phyloP scores from a whole-genome alignment of 2,113 vertebrate species.

The Ictalurus furcatus region DNA sequence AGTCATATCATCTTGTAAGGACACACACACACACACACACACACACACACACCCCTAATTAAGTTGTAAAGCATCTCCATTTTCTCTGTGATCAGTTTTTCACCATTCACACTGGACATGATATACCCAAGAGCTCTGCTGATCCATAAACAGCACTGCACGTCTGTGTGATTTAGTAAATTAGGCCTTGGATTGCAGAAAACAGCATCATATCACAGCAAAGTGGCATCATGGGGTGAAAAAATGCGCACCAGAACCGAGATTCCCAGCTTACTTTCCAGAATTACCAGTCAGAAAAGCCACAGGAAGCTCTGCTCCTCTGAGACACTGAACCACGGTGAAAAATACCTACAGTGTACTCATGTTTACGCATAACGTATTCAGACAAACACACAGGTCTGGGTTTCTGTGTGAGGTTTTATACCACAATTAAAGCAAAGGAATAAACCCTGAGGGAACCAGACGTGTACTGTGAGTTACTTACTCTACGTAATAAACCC shows the following conservation, averaged over 20 bases:
- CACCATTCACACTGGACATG: background rate
- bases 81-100: background rate
- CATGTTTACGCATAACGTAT: constrained; percentile 52
- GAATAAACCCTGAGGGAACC: constrained; percentile 58
- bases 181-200: constrained; percentile 17
- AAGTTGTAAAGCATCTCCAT: background rate
- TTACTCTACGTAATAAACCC: constrained; percentile 99
- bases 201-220: constrained; percentile 3
- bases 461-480: constrained; percentile 63
- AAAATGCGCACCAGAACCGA: background rate
- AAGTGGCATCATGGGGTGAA: background rate
- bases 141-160: background rate
- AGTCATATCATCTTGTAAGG: background rate
- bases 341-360: constrained; percentile 55
- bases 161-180: constrained; percentile 4
- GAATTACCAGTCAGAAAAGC: constrained; percentile 42
- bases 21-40: background rate
- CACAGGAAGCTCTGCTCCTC: constrained; percentile 30
- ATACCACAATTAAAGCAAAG: constrained; percentile 25
- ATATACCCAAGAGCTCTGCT: background rate
- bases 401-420: background rate
- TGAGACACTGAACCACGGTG: constrained; percentile 59
- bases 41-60: no score
- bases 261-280: constrained; percentile 5
- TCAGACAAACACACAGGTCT: constrained; percentile 1